Conservation (phyloP, 2,113 vertebrate genomes). For the Origma solitaria region DNA sequence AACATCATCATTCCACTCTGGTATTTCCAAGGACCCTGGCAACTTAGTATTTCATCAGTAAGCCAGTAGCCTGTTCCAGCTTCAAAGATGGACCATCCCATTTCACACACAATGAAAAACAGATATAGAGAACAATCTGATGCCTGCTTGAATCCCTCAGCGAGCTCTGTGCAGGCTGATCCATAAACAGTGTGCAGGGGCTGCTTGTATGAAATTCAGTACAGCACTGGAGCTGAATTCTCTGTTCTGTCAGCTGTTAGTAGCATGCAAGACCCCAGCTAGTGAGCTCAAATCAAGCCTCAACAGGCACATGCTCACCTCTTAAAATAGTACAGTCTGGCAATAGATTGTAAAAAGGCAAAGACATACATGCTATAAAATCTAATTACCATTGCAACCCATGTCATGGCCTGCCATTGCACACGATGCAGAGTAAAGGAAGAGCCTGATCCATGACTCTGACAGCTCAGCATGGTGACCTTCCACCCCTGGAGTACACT, state of each 20-base stretch:
- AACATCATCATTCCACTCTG: background rate
- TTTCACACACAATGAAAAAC: background rate
- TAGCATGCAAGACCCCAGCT: background rate
- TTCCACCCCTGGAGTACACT: background rate
- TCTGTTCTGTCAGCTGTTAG: constrained; percentile 19
- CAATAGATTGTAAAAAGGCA: constrained; percentile 8
- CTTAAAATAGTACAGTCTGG: constrained; percentile 52
- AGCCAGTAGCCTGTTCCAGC: background rate
- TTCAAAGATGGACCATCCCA: background rate
- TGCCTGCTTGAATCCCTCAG: background rate
- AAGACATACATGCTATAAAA: background rate
- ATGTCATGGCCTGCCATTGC: background rate
- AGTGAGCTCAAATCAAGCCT: constrained; percentile 15
- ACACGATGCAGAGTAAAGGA: background rate
- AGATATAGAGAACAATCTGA: background rate
- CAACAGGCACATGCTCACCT: background rate
- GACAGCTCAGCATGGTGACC: background rate
- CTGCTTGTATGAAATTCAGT: background rate
- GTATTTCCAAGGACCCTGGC: background rate
- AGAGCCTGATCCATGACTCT: background rate
- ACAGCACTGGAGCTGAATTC: background rate
- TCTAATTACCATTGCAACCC: background rate
- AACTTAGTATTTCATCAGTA: background rate
- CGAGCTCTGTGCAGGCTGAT: background rate
- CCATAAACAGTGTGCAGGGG: background rate